Evolutionary conservation across 2,113 vertebrate genomes (phyloP), one percentile per base, ranked within the genome.

Genomic region (Heterotilapia buettikoferi): DNA sequence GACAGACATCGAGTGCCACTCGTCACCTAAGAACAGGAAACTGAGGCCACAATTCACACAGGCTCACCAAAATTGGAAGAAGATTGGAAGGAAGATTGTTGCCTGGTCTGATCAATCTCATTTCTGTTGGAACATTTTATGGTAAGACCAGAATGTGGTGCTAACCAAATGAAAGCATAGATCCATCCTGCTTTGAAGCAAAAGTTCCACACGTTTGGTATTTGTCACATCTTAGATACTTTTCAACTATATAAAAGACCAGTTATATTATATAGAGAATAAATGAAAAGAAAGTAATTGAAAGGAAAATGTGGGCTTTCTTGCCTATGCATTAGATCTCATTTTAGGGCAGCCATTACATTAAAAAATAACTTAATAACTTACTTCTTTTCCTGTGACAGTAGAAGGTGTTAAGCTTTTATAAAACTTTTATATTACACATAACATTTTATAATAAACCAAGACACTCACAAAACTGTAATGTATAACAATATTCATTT

Each of bases 401-500:
- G 19, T 18, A 11, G 14, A 21, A 4, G 13, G 3, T 24, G 38
- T 29, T 43, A 3, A 19, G 53, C 9, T 59, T 59, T 47, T 53
- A 40, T 54, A 6, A 18, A 31, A 31, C 8, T 13, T 66, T 21
- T 24, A 18, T 47, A 66, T n/a, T 4, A 80, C 21, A 66, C 5
- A 63, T n/a, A 54, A 29, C 45, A 63, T 82, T 82, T 6, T 31
- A 43, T 4, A 66, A 81, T 4, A 86, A 82, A 80, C 2, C 2
- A n/a, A 57, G 12, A 86, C 8, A 83, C 11, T 9, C 2, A 5
- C 5, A 84, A 38, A 71, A 57, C 40, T 14, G 4, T 73, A 31
- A 78, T 78, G 16, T 84, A 66, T 68, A 91, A 68, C 2, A 68
- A 78, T 83, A 82, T 91, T 92, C 85, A 78, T 21, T 85, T 50